Conservation (phyloP, 2,797 vertebrate species). For the Dermochelys coriacea region DNA sequence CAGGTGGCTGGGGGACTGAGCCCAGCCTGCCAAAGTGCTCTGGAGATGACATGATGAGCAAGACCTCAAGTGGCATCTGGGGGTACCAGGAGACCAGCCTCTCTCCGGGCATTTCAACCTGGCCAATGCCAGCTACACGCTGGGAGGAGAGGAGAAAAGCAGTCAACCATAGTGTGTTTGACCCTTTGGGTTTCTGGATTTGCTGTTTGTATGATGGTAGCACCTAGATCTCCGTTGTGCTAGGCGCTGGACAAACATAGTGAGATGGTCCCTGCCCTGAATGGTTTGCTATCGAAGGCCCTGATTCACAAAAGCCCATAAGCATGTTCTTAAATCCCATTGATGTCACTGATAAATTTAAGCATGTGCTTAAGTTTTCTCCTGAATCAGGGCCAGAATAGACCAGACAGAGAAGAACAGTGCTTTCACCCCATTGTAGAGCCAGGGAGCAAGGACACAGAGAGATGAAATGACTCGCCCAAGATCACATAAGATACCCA, state of each 20-base stretch:
- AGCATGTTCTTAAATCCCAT: neutral
- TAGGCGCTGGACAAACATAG: neutral
- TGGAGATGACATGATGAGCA: neutral
- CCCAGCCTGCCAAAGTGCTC: neutral
- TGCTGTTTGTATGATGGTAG: neutral
- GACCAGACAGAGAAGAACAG: neutral
- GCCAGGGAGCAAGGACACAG: neutral
- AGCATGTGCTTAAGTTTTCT: no score
- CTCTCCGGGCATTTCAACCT: neutral
- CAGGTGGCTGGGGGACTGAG: neutral
- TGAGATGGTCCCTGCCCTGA: neutral
- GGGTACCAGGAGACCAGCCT: neutral
- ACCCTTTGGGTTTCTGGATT: neutral
- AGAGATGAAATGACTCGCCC: neutral
- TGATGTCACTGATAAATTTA: neutral
- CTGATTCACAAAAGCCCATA: neutral
- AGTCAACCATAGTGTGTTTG: no score
- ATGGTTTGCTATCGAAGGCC: neutral
- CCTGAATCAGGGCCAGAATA: neutral
- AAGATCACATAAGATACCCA: neutral
- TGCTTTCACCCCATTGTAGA: neutral
- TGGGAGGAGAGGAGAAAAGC: neutral
- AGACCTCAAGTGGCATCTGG: neutral
- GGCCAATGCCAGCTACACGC: neutral
- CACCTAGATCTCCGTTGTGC: neutral